Conservation (phyloP, 2,113 vertebrate genomes). For the Heteronetta atricapilla region DNA sequence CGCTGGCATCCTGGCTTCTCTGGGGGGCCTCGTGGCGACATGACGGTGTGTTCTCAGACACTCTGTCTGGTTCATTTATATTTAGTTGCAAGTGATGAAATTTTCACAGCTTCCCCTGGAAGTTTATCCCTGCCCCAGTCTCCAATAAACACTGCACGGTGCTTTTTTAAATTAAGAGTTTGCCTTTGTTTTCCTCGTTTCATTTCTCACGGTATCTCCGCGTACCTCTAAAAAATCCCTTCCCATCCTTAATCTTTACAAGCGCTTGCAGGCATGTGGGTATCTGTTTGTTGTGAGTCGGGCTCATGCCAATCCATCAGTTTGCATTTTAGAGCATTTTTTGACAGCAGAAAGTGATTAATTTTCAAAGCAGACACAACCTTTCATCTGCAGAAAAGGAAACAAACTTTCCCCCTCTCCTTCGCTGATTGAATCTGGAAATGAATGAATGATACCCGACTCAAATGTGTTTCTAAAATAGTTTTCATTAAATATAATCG, state of each 20-base stretch:
- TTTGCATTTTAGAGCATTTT: slow-evolving; percentile 38
- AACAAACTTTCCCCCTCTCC: slow-evolving; percentile 38
- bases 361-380: slow-evolving; percentile 46
- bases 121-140: background rate
- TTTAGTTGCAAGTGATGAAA: background rate
- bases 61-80: background rate
- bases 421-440: slow-evolving; percentile 62
- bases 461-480: slow-evolving; percentile 50
- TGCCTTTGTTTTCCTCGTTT: slow-evolving; percentile 15
- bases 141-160: background rate
- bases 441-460: slow-evolving; percentile 21
- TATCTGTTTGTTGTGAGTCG: slow-evolving; percentile 34
- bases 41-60: background rate
- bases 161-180: slow-evolving; percentile 12
- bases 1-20: background rate
- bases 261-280: background rate
- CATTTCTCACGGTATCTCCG: background rate
- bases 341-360: slow-evolving; percentile 60
- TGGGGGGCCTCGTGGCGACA: background rate
- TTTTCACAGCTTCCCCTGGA: slow-evolving; percentile 8
- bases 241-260: slow-evolving; percentile 33
- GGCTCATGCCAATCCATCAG: slow-evolving; percentile 40
- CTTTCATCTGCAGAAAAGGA: slow-evolving; percentile 60
- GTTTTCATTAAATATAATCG: slow-evolving; percentile 48
- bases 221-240: slow-evolving; percentile 3